Percentiles rank a stretch among this genome's conserved stretches.
These are phyloP conservation scores for Trachemys scripta DNA, from an alignment of 2,113 vertebrate genomes.

Conservation along the genomic window DNA sequence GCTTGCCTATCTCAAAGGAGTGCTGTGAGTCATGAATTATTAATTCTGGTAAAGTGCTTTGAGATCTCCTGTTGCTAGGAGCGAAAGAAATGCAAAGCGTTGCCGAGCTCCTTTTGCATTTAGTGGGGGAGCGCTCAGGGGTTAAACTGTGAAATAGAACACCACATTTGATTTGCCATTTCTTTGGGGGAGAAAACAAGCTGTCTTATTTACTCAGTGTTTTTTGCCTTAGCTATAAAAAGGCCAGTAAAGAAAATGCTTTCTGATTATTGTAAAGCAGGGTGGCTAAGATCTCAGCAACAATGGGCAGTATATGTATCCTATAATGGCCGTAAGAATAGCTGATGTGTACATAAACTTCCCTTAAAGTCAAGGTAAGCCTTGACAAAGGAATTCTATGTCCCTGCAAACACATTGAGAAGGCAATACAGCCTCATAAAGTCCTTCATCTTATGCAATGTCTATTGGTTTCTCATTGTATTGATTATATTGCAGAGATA, in stretches of 20 bases:
- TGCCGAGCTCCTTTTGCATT: constrained; percentile 5
- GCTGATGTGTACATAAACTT: constrained; percentile 18
- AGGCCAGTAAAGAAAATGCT: constrained; percentile 45
- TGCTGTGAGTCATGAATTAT: not conserved
- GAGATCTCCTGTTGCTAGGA: constrained; percentile 15
- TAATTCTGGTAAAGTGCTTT: not conserved
- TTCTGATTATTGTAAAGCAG: constrained; percentile 32
- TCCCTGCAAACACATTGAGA: constrained; percentile 6
- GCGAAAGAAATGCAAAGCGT: constrained; percentile 24
- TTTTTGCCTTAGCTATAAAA: constrained; percentile 45
- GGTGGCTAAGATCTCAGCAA: constrained; percentile 38
- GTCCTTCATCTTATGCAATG: not conserved
- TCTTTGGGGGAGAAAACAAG: not conserved
- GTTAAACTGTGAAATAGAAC: constrained; percentile 20
- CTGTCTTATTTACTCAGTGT: constrained; percentile 12
- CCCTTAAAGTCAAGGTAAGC: not conserved
- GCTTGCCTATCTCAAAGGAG: not conserved
- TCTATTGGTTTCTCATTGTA: constrained; percentile 69
- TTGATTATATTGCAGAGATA: constrained; percentile 71
- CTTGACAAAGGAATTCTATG: not conserved
- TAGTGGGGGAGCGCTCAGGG: not conserved
- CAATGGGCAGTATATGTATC: constrained; percentile 39
- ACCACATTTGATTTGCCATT: constrained; percentile 3
- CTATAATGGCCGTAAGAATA: constrained; percentile 24
- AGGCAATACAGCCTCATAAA: constrained; percentile 9